Evolutionary conservation across 2,113 vertebrate species (phyloP).

Genomic region (Chiloscyllium plagiosum): DNA sequence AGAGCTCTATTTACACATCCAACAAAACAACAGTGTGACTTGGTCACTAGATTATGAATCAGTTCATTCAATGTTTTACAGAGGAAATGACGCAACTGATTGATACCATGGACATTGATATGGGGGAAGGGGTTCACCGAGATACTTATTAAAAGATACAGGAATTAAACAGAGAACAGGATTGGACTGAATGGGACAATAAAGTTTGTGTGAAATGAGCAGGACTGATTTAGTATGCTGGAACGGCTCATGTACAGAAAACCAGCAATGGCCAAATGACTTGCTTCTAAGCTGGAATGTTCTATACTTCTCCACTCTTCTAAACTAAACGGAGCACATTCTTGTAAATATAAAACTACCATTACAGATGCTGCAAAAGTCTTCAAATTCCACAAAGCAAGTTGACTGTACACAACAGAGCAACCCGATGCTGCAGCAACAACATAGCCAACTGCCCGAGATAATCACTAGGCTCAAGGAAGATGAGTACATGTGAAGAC

Average conservation of each 20-base stretch:
- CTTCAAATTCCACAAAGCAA: not conserved
- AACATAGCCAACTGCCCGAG: not conserved
- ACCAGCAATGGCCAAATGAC: not conserved
- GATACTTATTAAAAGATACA: not conserved
- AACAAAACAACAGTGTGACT: not conserved
- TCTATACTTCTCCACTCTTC: not conserved
- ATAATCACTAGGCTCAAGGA: not conserved
- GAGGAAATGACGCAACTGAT: not conserved
- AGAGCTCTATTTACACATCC: not conserved
- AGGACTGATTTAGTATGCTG: not conserved
- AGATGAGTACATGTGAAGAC: not conserved
- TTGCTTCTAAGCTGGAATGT: not conserved
- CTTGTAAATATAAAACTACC: not conserved
- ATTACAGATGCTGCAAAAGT: not conserved
- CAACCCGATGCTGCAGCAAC: not conserved
- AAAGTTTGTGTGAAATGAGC: not conserved
- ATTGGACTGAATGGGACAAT: not conserved
- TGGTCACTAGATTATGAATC: not conserved
- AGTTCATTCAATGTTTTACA: not conserved
- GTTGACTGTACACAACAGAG: no score
- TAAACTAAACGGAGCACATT: not conserved
- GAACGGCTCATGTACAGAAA: not conserved
- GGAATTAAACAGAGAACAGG: not conserved
- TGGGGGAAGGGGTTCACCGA: not conserved
- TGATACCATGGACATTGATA: not conserved